Conservation (phyloP, 2,113 vertebrate species). For the Micronycteris hirsuta region DNA sequence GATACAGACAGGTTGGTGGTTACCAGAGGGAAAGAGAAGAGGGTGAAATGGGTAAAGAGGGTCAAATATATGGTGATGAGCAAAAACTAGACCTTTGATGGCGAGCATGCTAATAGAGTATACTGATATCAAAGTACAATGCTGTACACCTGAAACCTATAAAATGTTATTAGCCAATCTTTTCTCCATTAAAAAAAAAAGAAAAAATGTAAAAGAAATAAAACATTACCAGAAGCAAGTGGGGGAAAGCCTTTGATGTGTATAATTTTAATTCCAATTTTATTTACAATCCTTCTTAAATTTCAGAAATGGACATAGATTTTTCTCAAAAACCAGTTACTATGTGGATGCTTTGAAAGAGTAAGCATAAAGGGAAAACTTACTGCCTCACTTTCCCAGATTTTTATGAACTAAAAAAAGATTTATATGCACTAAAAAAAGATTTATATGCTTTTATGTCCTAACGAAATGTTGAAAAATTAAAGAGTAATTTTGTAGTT, state of each 20-base stretch:
- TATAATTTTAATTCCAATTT: slow-evolving; percentile 12
- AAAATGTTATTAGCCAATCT: neutral
- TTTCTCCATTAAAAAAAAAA: neutral
- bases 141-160: neutral
- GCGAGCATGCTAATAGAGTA: neutral
- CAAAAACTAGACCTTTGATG: neutral
- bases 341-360: neutral
- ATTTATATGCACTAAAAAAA: neutral
- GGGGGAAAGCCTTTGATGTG: neutral
- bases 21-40: neutral
- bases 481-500: neutral
- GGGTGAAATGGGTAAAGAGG: neutral
- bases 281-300: neutral
- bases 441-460: neutral
- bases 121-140: neutral
- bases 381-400: neutral
- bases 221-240: neutral
- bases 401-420: neutral
- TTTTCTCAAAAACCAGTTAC: slow-evolving; percentile 24
- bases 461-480: neutral
- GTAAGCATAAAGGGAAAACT: neutral
- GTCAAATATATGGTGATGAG: neutral
- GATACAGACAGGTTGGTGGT: neutral
- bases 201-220: neutral
- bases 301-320: neutral